Conservation (phyloP, 2,113 vertebrate species). For the Noctilio leporinus region DNA sequence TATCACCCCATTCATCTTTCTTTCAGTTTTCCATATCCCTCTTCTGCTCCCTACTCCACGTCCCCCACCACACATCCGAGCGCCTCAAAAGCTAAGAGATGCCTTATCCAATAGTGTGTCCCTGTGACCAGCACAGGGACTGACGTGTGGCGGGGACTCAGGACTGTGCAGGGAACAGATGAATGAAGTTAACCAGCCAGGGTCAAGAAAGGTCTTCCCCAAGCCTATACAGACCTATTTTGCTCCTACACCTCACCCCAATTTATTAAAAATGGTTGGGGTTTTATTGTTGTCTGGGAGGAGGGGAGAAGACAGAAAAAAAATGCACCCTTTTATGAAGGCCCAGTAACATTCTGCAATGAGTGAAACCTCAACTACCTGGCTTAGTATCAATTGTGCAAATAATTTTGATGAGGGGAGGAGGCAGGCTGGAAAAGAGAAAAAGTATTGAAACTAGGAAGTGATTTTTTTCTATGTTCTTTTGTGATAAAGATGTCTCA, state of each 20-base stretch:
- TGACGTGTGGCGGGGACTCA: neutral
- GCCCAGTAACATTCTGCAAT: neutral
- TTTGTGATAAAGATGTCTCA: neutral
- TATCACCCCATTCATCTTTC: neutral
- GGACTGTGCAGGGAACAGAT: rapidly evolving
- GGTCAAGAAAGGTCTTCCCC: neutral
- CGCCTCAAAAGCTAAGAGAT: neutral
- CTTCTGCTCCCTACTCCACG: neutral
- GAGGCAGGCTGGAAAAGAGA: neutral
- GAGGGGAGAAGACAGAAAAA: neutral
- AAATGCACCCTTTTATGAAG: neutral
- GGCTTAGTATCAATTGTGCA: neutral
- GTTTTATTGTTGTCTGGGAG: neutral
- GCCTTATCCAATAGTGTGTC: neutral
- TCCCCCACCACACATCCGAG: neutral
- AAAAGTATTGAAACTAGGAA: neutral
- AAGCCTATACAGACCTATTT: too few species aligned
- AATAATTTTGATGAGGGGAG: neutral
- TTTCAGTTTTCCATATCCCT: neutral
- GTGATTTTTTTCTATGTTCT: neutral
- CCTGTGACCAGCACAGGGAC: neutral
- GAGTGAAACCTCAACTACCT: neutral
- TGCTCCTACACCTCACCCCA: neutral
- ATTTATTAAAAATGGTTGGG: neutral
- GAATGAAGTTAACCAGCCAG: neutral